These are phyloP conservation scores for Coenobita brevimanus DNA, from an alignment of 1,140 invertebrate genomes.

Conservation along the genomic window DNA sequence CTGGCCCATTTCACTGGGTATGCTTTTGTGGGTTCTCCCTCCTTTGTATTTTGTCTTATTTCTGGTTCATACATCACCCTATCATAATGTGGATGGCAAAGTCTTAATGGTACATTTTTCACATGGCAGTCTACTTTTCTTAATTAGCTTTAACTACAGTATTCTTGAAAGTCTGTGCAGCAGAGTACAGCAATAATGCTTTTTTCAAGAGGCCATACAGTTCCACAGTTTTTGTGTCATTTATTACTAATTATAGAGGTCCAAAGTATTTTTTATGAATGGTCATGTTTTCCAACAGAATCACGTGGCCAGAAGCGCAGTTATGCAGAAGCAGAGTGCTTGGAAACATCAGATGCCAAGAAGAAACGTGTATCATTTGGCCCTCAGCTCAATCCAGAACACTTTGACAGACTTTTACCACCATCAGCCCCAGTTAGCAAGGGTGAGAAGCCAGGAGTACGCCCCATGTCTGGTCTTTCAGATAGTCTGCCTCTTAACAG, in stretches of 20 bases:
- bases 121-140: too few relatives aligned
- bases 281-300: neutral
- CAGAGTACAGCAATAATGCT: too few relatives aligned
- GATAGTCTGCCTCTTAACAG: neutral
- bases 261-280: constrained; percentile 4
- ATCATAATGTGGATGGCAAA: too few relatives aligned
- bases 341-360: constrained; percentile 52
- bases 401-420: constrained; percentile 74
- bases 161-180: too few relatives aligned
- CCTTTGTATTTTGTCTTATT: too few relatives aligned
- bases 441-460: constrained; percentile 71
- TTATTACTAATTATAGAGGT: neutral
- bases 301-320: constrained; percentile 16
- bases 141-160: too few relatives aligned
- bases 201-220: too few relatives aligned
- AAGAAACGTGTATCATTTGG: constrained; percentile 74
- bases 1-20: too few relatives aligned
- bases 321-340: neutral
- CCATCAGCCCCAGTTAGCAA: constrained; percentile 74
- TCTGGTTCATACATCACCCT: too few relatives aligned
- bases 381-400: constrained; percentile 74
- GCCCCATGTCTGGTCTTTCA: neutral
- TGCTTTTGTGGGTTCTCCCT: too few relatives aligned
- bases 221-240: too few relatives aligned
- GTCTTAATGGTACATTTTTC: too few relatives aligned